Evolutionary conservation across 2,113 vertebrate species (phyloP).

Genomic region (Silurus glanis): DNA sequence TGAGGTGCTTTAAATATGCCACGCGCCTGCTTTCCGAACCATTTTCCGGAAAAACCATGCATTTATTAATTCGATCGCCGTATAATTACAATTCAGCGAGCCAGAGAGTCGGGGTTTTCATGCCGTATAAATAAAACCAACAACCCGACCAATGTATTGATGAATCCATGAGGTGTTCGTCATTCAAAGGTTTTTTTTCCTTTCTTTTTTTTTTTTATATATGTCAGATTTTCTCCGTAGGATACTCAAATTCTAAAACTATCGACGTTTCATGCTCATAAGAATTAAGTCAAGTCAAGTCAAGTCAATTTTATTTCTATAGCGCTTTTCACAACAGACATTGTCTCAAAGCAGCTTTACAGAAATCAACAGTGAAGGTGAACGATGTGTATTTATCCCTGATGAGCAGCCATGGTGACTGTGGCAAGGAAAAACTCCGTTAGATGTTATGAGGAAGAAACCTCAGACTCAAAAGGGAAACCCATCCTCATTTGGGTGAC

Average conservation of each 20-base stretch:
- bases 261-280: background rate
- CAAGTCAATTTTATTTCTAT: no score
- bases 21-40: conserved; percentile 2
- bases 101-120: background rate
- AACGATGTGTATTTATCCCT: no score
- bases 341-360: no score
- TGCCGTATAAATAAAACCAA: background rate
- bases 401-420: no score
- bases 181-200: no score
- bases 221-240: background rate
- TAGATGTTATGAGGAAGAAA: no score
- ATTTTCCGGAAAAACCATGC: background rate
- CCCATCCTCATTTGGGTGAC: no score
- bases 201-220: background rate
- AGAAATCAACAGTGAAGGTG: no score
- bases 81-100: background rate
- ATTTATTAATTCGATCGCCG: conserved; percentile 26
- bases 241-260: background rate
- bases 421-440: no score
- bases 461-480: no score
- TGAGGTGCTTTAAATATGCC: conserved; percentile 29
- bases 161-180: background rate
- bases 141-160: background rate
- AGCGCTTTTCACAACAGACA: no score
- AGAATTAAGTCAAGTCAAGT: no score